Evolutionary conservation across 2,113 vertebrate genomes (phyloP).

Genomic region (Ursus arctos): DNA sequence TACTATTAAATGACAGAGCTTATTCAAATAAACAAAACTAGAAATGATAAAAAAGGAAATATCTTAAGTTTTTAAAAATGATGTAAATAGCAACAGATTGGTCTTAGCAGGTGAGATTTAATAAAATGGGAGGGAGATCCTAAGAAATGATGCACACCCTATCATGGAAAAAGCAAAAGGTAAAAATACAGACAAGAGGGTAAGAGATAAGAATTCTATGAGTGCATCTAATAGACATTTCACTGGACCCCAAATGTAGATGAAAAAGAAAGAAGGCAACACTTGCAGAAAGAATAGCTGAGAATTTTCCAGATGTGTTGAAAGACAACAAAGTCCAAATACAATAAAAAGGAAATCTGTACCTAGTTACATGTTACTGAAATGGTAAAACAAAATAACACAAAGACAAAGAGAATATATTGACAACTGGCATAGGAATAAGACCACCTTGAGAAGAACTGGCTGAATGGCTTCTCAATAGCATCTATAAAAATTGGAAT

Average conservation of each 20-base stretch:
- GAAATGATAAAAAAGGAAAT: neutral
- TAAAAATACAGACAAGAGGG: neutral
- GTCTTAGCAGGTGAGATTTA: neutral
- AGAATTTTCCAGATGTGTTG: neutral
- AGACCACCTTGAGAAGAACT: neutral
- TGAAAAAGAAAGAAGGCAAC: neutral
- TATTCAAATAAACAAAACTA: neutral
- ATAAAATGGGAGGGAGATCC: neutral
- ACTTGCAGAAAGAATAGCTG: neutral
- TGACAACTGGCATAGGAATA: neutral
- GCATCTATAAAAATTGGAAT: neutral
- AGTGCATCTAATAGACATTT: neutral
- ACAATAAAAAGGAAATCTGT: neutral
- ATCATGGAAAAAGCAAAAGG: neutral
- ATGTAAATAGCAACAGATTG: neutral
- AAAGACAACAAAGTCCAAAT: neutral
- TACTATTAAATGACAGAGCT: neutral
- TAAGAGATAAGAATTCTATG: neutral
- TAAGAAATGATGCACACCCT: neutral
- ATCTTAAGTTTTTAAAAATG: neutral
- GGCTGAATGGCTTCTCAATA: neutral
- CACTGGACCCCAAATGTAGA: neutral
- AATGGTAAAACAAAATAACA: neutral
- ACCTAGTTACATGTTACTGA: neutral
- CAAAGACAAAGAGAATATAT: neutral